A percentile compares a stretch with the other conserved stretches of the same genome.
Conservation (phyloP, 1,140 invertebrate species). For the Lamellibrachia luymesi region DNA sequence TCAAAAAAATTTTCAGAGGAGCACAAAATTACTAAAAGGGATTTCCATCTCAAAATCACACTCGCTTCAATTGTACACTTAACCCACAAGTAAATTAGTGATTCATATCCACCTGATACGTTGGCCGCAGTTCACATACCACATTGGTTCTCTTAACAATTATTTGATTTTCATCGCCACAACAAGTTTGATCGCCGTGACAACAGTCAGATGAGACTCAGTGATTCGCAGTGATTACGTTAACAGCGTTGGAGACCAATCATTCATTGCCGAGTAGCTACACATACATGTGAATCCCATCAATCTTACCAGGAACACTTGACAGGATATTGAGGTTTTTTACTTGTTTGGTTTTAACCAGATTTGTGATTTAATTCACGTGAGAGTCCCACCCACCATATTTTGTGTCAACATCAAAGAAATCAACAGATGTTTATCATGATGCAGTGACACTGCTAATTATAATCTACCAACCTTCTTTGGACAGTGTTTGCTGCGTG, state of each 20-base stretch:
- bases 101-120: too few species aligned
- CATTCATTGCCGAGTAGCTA: neutral
- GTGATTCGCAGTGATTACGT: neutral
- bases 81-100: too few species aligned
- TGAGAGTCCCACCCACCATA: too few species aligned
- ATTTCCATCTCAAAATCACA: too few species aligned
- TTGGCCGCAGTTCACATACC: neutral
- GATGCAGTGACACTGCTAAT: too few species aligned
- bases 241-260: neutral
- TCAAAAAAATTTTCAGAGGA: too few species aligned
- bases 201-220: neutral
- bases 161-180: neutral
- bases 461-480: too few species aligned
- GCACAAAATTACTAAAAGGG: too few species aligned
- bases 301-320: neutral
- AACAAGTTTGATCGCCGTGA: neutral
- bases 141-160: neutral
- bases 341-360: neutral
- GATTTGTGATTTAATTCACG: neutral
- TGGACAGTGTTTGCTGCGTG: too few species aligned
- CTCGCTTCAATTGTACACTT: too few species aligned
- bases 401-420: too few species aligned
- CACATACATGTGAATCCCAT: neutral
- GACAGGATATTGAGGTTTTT: neutral
- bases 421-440: too few species aligned